Conservation (phyloP, 2,888 invertebrate genomes). For the Megamerina dolium region DNA sequence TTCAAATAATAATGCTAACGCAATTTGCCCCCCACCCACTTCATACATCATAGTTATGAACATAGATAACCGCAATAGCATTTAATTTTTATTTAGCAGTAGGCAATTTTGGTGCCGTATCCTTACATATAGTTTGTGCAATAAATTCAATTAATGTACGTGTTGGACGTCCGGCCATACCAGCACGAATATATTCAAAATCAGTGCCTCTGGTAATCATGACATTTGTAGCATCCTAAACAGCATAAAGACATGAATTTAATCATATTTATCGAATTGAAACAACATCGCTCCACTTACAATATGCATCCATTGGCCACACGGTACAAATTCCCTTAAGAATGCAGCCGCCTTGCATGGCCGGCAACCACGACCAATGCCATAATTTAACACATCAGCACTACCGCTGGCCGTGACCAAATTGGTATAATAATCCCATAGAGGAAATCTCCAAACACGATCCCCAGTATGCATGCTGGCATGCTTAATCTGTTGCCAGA, state of each 20-base stretch:
- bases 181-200: slow-evolving; percentile 56
- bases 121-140: slow-evolving; percentile 53
- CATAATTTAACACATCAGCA: slow-evolving; percentile 52
- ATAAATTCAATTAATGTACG: slow-evolving; percentile 68
- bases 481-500: slow-evolving; percentile 62
- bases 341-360: slow-evolving; percentile 76
- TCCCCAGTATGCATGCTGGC: slow-evolving; percentile 71
- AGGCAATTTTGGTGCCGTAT: slow-evolving; percentile 37
- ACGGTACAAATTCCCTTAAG: slow-evolving; percentile 63
- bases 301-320: slow-evolving; percentile 71
- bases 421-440: slow-evolving; percentile 68
- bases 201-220: slow-evolving; percentile 62
- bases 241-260: slow-evolving; percentile 1
- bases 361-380: slow-evolving; percentile 50
- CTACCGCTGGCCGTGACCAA: slow-evolving; percentile 52
- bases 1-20: no score
- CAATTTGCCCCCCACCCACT: no score
- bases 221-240: slow-evolving; percentile 64
- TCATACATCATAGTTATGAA: no score
- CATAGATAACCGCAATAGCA: no score
- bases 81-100: slow-evolving; percentile 2
- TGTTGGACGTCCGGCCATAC: slow-evolving; percentile 74
- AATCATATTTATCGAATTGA: background rate
- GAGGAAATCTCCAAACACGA: slow-evolving; percentile 74
- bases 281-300: slow-evolving; percentile 44